A percentile compares a stretch with the other conserved stretches of the same genome.
Conservation (phyloP, 2,888 invertebrate genomes). For the Pteria penguin region DNA sequence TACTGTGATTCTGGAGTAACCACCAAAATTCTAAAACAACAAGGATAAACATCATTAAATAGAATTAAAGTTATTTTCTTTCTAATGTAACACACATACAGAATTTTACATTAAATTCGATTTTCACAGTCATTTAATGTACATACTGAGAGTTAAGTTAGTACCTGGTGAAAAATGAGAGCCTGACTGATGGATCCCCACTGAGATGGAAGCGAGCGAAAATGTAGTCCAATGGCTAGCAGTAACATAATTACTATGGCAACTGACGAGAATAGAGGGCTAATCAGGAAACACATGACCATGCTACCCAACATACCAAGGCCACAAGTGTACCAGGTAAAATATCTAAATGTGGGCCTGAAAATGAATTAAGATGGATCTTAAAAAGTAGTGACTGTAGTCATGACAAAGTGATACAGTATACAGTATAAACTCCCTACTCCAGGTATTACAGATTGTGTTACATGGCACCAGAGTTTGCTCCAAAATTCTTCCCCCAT, state of each 20-base stretch:
- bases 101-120: not conserved
- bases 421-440: no score
- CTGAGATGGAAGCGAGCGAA: constrained; percentile 88
- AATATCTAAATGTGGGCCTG: constrained; percentile 97
- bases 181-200: constrained; percentile 99
- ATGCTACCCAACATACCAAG: constrained; percentile 92
- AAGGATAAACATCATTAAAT: no score
- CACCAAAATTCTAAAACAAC: no score
- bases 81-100: no score
- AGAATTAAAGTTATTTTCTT: no score
- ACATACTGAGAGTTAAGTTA: no score
- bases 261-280: constrained; percentile 92
- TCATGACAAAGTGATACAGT: no score
- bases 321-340: constrained; percentile 95
- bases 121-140: not conserved
- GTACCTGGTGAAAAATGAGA: constrained; percentile 98
- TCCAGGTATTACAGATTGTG: no score
- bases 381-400: no score
- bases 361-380: constrained; percentile 57
- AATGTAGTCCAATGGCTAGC: constrained; percentile 92
- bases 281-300: constrained; percentile 96
- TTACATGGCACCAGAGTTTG: no score
- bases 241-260: constrained; percentile 92
- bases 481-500: no score
- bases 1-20: no score